A percentile compares a stretch with the other conserved stretches of the same genome.
These are phyloP conservation scores for Melinaea marsaeus DNA, from an alignment of 2,888 invertebrate genomes.

Conservation along the genomic window DNA sequence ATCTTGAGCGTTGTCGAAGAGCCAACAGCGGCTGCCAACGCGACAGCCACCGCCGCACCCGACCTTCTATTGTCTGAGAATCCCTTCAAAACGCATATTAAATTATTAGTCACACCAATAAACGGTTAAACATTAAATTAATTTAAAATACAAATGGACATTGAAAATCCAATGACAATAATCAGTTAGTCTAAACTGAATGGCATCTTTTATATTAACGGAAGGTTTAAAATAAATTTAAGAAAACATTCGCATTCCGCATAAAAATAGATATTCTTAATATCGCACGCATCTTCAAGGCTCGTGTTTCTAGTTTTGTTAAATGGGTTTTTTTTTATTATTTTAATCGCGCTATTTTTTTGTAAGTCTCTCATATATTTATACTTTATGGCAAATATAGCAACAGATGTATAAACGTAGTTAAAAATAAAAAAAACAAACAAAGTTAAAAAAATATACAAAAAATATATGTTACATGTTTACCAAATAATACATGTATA, in stretches of 20 bases:
- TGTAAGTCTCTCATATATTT: too few relatives aligned
- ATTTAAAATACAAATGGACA: background rate
- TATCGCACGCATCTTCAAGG: conserved; percentile 10
- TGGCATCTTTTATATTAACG: background rate
- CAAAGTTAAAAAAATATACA: too few relatives aligned
- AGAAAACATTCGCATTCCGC: conserved; percentile 15
- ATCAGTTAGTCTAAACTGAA: background rate
- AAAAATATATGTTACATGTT: too few relatives aligned
- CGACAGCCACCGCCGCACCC: conserved; percentile 66
- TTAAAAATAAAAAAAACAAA: too few relatives aligned
- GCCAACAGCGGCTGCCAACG: conserved; percentile 69
- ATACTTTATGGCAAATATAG: too few relatives aligned
- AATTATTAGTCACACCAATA: conserved; percentile 8
- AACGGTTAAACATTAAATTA: background rate
- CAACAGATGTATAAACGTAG: too few relatives aligned
- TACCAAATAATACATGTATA: too few relatives aligned
- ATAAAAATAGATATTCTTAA: conserved; percentile 21
- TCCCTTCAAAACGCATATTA: conserved; percentile 40
- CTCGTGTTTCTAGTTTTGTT: background rate
- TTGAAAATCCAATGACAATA: too few relatives aligned
- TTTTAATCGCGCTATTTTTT: too few relatives aligned
- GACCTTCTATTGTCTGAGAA: conserved; percentile 71
- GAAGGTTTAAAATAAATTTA: conserved; percentile 18
- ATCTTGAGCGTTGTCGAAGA: conserved; percentile 52
- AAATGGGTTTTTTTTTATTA: background rate